phyloP scores from a whole-genome alignment of 2,888 invertebrate species.

The Frankliniella fusca region DNA sequence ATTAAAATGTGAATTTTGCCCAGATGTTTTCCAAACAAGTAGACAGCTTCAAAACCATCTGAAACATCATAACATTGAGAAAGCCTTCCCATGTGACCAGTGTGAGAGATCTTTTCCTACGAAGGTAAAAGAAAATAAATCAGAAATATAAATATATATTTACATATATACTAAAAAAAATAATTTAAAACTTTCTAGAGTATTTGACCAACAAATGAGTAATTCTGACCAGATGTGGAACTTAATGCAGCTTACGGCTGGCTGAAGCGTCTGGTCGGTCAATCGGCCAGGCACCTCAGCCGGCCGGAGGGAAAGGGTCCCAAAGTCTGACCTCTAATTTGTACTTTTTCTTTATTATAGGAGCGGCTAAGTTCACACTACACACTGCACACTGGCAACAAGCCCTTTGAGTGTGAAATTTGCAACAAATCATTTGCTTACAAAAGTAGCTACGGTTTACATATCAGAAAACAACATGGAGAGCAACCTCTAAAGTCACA shows the following conservation, averaged over 20 bases:
- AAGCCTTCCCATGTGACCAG: constrained; percentile 17
- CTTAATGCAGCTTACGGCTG: too few relatives aligned
- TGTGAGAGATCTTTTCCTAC: constrained; percentile 15
- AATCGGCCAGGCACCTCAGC: too few relatives aligned
- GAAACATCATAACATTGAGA: constrained; percentile 3
- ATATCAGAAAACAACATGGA: constrained; percentile 13
- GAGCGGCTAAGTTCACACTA: neutral
- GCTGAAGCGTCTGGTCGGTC: too few relatives aligned
- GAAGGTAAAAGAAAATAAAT: neutral
- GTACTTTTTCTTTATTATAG: neutral
- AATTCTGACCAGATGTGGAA: too few relatives aligned
- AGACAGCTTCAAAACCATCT: constrained; percentile 10
- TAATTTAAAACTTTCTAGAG: neutral
- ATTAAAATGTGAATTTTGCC: constrained; percentile 4
- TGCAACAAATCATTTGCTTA: constrained; percentile 4
- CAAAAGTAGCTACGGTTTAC: neutral
- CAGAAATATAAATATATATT: neutral
- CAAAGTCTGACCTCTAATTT: too few relatives aligned
- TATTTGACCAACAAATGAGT: too few relatives aligned
- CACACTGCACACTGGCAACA: neutral
- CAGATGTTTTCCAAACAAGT: neutral
- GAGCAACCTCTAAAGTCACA: neutral
- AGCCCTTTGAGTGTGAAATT: neutral
- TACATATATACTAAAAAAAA: too few relatives aligned
- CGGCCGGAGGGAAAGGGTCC: too few relatives aligned